phyloP scores from a whole-genome alignment of 2,888 invertebrate genomes.

The Junonia oenone region DNA sequence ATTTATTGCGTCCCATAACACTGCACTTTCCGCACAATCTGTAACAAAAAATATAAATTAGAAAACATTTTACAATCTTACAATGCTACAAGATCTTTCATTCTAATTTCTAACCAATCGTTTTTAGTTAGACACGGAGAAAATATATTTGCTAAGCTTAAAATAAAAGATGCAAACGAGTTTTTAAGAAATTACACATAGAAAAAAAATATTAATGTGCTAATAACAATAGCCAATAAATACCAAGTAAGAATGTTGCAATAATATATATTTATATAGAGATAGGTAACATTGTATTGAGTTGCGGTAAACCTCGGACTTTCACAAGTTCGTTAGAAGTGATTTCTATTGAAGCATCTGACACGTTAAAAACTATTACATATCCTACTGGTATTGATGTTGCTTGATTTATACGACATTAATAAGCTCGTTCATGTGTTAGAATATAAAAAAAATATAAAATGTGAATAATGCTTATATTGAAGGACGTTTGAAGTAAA shows the following conservation, averaged over 20 bases:
- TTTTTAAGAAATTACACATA: background rate
- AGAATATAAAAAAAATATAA: too few relatives aligned
- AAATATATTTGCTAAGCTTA: background rate
- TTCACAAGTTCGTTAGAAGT: conserved; percentile 26
- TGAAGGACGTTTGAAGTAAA: too few relatives aligned
- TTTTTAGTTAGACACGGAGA: background rate
- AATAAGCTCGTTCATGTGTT: background rate
- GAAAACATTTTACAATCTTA: background rate
- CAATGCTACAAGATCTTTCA: too few relatives aligned
- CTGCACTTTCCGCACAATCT: conserved; percentile 35
- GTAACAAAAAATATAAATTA: conserved; percentile 35
- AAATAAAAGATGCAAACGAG: background rate
- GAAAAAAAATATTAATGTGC: too few relatives aligned
- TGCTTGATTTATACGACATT: background rate
- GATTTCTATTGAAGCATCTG: conserved; percentile 15
- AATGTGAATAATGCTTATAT: too few relatives aligned
- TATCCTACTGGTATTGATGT: conserved; percentile 9
- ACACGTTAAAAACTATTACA: conserved; percentile 19
- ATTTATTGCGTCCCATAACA: conserved; percentile 6
- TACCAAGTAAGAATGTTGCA: background rate
- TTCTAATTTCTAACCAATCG: background rate
- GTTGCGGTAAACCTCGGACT: conserved; percentile 33
- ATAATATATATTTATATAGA: background rate
- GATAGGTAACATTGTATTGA: conserved; percentile 1
- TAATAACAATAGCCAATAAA: background rate